Evolutionary conservation across 2,113 vertebrate genomes (phyloP), one percentile per base, ranked within the genome.

Genomic region (Pagrus major): DNA sequence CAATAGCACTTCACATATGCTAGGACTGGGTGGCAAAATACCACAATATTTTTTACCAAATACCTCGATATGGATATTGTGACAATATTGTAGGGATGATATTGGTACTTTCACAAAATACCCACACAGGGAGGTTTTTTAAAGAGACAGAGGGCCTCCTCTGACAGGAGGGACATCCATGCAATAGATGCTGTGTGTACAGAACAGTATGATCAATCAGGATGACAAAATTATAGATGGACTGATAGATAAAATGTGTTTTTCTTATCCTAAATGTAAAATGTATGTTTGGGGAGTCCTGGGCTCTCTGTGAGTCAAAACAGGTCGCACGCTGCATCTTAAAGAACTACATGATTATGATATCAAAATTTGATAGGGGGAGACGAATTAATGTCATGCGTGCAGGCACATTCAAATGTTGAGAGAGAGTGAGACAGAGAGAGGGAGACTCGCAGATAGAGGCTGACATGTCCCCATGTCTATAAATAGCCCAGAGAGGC

Each of bases 401-500:
- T 44, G 65, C n/a, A 15, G 1, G 41, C 33, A 20, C 42, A 56
- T 20, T 51, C 49, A 61, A n/a, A 66, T 7, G 44, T 42, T 68
- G 12, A 81, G 41, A 77, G 37, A 7, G 56, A 78, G 66, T 74
- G n/a, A 83, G 65, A 85, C 37, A 80, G 78, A 58, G 60, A 78
- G 71, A 65, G 51, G 44, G 79, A 85, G 91, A 83, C 55, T 85
- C 51, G 35, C 31, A 87, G 86, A 90, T 90, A 86, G 92, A 91
- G 64, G 89, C 89, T 87, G 85, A 86, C 82, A 87, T 86, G 86
- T 91, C 86, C 82, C 80, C 81, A 63, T 83, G 85, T 89, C 93
- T 95, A 94, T 93, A 93, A 93, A 94, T 94, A 95, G 91, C 82
- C 78, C 68, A 78, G 82, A 86, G 86, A 92, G 91, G 67, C 91